Percentiles rank a stretch among this genome's conserved stretches.
These are phyloP conservation scores for Flexamia atlantica DNA, from an alignment of 2,888 invertebrate genomes.

Conservation along the genomic window DNA sequence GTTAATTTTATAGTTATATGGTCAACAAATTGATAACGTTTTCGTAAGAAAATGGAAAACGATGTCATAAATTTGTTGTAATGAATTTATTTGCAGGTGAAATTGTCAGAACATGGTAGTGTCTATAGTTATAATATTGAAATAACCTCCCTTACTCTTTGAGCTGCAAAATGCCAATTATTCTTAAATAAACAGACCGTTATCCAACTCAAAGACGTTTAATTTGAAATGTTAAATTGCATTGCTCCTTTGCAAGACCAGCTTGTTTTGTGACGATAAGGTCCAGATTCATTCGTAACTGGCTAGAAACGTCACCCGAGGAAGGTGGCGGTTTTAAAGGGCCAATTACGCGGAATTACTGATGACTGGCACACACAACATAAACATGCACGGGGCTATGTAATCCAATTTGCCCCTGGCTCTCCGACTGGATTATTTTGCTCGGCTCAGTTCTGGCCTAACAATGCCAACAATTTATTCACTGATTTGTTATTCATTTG, in stretches of 20 bases:
- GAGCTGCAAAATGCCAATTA: background rate
- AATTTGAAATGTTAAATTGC: background rate
- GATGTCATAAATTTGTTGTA: no score
- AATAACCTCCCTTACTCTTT: background rate
- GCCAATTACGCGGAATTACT: background rate
- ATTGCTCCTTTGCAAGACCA: constrained; percentile 1
- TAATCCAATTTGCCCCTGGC: constrained; percentile 20
- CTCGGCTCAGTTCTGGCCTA: background rate
- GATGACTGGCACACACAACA: constrained; percentile 55
- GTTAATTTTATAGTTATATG: no score
- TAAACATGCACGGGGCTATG: background rate
- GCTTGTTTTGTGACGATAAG: background rate
- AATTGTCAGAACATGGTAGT: no score
- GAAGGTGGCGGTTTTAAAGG: background rate
- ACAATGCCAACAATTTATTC: constrained; percentile 26
- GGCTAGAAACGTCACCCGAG: background rate
- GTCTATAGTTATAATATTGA: no score
- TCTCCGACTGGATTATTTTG: constrained; percentile 37
- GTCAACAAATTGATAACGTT: no score
- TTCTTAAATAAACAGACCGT: background rate
- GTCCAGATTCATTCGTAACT: background rate
- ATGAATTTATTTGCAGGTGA: no score
- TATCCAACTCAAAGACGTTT: background rate
- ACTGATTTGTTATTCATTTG: constrained; percentile 17
- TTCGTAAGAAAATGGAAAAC: no score